Evolutionary conservation across 2,888 invertebrate species (phyloP).

Genomic region (Ptilodon capucinus): DNA sequence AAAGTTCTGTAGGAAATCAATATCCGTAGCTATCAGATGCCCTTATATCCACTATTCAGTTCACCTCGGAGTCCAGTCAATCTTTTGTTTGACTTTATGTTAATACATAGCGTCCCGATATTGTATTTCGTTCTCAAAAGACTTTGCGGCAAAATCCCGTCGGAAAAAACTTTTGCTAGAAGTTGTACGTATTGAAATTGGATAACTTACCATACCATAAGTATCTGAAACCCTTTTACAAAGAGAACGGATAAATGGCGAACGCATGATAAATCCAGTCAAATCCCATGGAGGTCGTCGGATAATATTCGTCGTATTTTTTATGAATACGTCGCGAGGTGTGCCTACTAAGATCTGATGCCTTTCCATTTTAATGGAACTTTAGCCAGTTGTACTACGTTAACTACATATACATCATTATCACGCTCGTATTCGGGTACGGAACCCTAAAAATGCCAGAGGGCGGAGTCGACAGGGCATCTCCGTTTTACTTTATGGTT

Average conservation of each 20-base stretch:
- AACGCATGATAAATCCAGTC: constrained; percentile 10
- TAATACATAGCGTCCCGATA: background rate
- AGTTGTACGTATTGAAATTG: constrained; percentile 23
- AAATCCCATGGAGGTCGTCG: constrained; percentile 14
- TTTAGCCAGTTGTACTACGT: too few species aligned
- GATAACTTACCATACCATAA: constrained; percentile 20
- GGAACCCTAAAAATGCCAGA: too few species aligned
- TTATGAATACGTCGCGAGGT: background rate
- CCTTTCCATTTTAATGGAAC: too few species aligned
- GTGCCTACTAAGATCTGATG: background rate
- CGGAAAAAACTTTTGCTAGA: constrained; percentile 10
- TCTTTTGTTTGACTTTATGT: background rate
- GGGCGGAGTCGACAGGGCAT: too few species aligned
- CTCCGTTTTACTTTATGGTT: too few species aligned
- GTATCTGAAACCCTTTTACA: constrained; percentile 18
- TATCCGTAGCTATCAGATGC: background rate
- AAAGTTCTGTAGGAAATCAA: background rate
- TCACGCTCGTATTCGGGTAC: too few species aligned
- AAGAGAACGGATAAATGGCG: constrained; percentile 21
- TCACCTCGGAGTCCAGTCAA: background rate
- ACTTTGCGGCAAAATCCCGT: constrained; percentile 1
- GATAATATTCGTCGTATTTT: constrained; percentile 16
- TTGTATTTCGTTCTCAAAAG: constrained; percentile 1
- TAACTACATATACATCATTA: too few species aligned
- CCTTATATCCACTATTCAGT: background rate